Evolutionary conservation across 1,140 invertebrate species (phyloP).

Genomic region (Himalopsyche phryganea): DNA sequence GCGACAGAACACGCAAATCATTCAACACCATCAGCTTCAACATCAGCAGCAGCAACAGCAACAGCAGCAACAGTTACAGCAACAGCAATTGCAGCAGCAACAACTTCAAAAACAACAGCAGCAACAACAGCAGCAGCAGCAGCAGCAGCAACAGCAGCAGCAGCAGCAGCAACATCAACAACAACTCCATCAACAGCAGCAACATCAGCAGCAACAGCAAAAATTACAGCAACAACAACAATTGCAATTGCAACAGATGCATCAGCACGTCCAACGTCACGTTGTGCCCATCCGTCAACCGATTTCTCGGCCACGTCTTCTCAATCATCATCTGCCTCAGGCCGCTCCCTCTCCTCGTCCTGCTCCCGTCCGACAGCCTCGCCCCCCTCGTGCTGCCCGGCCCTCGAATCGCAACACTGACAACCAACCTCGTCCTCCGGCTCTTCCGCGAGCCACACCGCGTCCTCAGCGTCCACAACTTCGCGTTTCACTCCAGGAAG

Average conservation of each 20-base stretch:
- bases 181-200: conserved; percentile 41
- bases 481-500: not conserved
- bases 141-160: conserved; percentile 37
- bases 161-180: conserved; percentile 38
- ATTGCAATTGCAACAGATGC: conserved; percentile 41
- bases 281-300: not conserved
- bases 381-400: not conserved
- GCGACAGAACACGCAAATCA: conserved; percentile 47
- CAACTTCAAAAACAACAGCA: conserved; percentile 43
- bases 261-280: conserved; percentile 35
- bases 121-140: conserved; percentile 36
- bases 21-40: conserved; percentile 39
- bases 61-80: conserved; percentile 42
- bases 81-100: conserved; percentile 44
- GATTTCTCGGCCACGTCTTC: conserved; percentile 6
- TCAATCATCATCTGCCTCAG: conserved; percentile 23
- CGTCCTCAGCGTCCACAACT: not conserved
- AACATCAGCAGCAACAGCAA: conserved; percentile 46
- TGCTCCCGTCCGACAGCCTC: not conserved
- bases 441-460: not conserved
- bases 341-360: not conserved
- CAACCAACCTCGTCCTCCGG: not conserved
- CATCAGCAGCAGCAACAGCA: conserved; percentile 26
- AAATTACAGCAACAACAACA: conserved; percentile 41
- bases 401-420: conserved; percentile 3